These are phyloP conservation scores for Delia radicum DNA, from an alignment of 1,140 invertebrate genomes.

Conservation along the genomic window DNA sequence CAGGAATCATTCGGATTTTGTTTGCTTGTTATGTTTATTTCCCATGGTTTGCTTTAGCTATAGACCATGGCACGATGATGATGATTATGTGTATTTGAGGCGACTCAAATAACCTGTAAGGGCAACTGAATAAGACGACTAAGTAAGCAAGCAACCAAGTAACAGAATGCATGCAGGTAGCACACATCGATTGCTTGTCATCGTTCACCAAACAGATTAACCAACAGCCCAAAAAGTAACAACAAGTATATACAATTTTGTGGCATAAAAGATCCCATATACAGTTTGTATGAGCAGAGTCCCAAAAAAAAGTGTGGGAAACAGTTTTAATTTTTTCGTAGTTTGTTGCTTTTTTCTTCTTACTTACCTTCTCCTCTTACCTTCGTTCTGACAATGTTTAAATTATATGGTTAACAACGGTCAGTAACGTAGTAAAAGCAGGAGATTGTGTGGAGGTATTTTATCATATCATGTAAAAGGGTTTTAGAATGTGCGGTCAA, in stretches of 20 bases:
- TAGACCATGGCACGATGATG: background rate
- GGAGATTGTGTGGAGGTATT: background rate
- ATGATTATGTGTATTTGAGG: background rate
- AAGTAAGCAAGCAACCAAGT: background rate
- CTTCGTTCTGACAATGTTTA: slow-evolving; percentile 16
- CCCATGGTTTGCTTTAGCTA: slow-evolving; percentile 18
- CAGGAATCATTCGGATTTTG: slow-evolving; percentile 16
- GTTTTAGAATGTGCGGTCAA: no score
- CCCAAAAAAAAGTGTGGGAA: slow-evolving; percentile 29
- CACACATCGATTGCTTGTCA: slow-evolving; percentile 25
- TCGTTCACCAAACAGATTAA: slow-evolving; percentile 25
- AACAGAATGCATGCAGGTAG: slow-evolving; percentile 24
- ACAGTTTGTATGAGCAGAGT: slow-evolving; percentile 1
- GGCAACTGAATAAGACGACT: background rate
- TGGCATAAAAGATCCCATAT: slow-evolving; percentile 7
- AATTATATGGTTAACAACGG: slow-evolving; percentile 4
- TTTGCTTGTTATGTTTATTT: slow-evolving; percentile 22
- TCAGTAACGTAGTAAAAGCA: background rate
- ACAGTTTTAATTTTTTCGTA: slow-evolving; percentile 25
- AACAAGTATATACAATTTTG: background rate
- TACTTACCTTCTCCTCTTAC: background rate
- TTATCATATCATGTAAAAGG: background rate
- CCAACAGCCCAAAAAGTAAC: background rate
- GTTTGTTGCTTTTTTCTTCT: slow-evolving; percentile 6
- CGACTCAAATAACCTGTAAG: slow-evolving; percentile 22